A percentile compares a stretch with the other conserved stretches of the same genome.
phyloP scores from a whole-genome alignment of 1,140 invertebrate genomes.

The Tachypleus tridentatus region DNA sequence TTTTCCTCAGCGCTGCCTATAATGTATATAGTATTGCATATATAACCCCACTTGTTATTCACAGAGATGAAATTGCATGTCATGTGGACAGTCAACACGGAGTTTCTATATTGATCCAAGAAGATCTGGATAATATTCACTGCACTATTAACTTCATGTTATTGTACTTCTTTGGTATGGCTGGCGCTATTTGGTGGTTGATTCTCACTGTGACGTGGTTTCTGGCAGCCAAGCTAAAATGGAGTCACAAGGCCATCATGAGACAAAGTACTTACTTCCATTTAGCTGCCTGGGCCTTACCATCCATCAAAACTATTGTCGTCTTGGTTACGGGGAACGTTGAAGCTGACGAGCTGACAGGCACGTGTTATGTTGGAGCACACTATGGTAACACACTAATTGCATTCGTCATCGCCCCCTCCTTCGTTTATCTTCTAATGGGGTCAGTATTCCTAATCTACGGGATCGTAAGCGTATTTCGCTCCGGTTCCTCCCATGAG shows the following conservation, averaged over 20 bases:
- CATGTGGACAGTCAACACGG: conserved; percentile 47
- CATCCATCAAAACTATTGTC: conserved; percentile 68
- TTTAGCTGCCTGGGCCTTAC: conserved; percentile 74
- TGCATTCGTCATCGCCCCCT: conserved; percentile 72
- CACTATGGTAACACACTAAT: conserved; percentile 59
- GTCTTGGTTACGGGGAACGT: conserved; percentile 65
- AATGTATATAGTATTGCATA: conserved; percentile 42
- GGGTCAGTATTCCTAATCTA: conserved; percentile 32
- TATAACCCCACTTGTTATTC: conserved; percentile 59
- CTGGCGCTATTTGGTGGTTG: conserved; percentile 86
- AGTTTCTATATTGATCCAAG: conserved; percentile 52
- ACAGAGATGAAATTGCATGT: conserved; percentile 43
- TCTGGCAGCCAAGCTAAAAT: conserved; percentile 79
- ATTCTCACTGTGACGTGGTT: conserved; percentile 88
- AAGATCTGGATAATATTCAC: conserved; percentile 69
- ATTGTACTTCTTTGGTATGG: conserved; percentile 88
- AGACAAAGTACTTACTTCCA: conserved; percentile 89
- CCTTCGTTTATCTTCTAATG: conserved; percentile 42
- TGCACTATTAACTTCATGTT: conserved; percentile 77
- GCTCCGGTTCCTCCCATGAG: conserved; percentile 1
- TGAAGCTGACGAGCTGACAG: conserved; percentile 50
- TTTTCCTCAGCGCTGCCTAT: conserved; percentile 42
- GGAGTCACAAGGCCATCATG: conserved; percentile 89
- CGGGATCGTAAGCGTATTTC: conserved; percentile 30
- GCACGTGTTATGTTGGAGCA: conserved; percentile 54